Base-by-base conservation (phyloP, 35 echinoderm and acorn worm species). In the Lytechinus pictus region DNA sequence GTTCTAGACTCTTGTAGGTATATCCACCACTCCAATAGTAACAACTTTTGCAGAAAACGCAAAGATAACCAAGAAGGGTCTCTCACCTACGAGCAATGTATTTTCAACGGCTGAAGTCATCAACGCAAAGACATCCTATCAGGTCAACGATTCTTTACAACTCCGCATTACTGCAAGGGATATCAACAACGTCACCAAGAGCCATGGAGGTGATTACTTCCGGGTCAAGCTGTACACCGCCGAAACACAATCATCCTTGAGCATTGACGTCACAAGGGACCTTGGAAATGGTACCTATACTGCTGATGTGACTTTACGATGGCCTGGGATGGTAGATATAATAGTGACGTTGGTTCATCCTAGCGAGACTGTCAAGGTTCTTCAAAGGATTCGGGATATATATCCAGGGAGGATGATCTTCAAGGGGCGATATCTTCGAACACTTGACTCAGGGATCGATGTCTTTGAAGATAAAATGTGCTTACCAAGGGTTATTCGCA, bases 211-310 rank as follows among this genome's bases (percentile, higher is more conserved):
- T 10, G 96, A 97, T 52, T 95, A 86, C 66, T 97, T 90, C 56
- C 89, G 86, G 52, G 96, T 94, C 60, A 95, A 86, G 57, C 86
- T 97, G 10, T 87, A 28, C 28, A 95, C 94, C 19, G 9, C 28
- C 3, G 9, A 13, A 29, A 87, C 58, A 87, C 92, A 90, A 61
- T 92, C 88, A 60, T 28, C 96, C 4, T 57, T 33, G 28, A 86
- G 54, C 28, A 90, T 94, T 27, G 61, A 89, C 29, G 86, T 97
- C 9, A 87, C 94, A 13, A 90, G 44, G 11, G 96, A 97, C 86
- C 91, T 94, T 27, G 55, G 71, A 55, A 97, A 97, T 55, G 96
- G 96, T 24, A 94, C 96, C 8, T 97, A 97, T 53, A 95, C 86
- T 61, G 96, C 79, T 10, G 86, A 94, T 57, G 94, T 97, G 53